Evolutionary conservation across 2,797 vertebrate species (phyloP).

Genomic region (Masticophis lateralis): DNA sequence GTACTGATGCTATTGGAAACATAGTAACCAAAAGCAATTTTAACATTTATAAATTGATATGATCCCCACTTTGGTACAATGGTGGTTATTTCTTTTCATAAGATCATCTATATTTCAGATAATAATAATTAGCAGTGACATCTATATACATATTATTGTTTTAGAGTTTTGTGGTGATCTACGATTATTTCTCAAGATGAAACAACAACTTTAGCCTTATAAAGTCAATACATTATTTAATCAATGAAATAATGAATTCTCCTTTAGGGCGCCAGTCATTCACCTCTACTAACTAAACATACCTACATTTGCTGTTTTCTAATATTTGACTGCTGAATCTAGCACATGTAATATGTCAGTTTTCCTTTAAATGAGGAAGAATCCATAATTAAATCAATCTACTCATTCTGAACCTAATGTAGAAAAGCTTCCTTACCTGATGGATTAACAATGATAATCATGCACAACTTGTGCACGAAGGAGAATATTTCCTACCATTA

Average conservation of each 20-base stretch:
- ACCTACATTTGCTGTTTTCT: background rate
- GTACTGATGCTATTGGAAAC: background rate
- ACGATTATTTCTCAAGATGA: background rate
- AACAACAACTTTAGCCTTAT: background rate
- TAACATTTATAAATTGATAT: background rate
- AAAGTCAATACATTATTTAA: background rate
- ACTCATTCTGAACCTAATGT: background rate
- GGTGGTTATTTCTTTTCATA: background rate
- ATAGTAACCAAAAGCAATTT: background rate
- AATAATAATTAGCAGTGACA: background rate
- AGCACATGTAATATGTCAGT: background rate
- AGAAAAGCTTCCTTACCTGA: background rate
- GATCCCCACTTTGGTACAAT: background rate
- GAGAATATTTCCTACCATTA: conserved; percentile 28
- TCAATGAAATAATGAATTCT: background rate
- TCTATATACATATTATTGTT: background rate
- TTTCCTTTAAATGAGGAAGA: conserved; percentile 15
- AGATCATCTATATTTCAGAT: background rate
- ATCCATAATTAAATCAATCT: conserved; percentile 33
- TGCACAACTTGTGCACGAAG: background rate
- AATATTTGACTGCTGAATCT: background rate
- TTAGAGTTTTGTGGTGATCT: background rate
- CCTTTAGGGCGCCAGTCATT: too few relatives aligned
- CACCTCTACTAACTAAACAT: background rate
- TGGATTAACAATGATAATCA: conserved; percentile 24